Conservation (phyloP, 2,113 vertebrate species). For the Trochalopteron elliotii region DNA sequence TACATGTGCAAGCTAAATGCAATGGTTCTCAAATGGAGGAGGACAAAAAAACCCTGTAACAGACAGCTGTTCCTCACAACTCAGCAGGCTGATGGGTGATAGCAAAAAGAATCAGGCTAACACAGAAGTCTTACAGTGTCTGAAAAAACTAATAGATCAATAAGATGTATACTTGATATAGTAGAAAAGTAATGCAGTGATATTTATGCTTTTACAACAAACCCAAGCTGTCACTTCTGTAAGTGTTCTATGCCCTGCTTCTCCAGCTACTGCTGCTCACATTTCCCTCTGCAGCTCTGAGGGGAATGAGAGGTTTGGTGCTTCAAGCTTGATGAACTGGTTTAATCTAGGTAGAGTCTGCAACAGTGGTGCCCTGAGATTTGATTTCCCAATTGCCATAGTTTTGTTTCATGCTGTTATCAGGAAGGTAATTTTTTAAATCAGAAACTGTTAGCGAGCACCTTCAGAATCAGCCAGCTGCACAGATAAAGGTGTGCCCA, state of each 20-base stretch:
- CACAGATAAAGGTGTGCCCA: neutral
- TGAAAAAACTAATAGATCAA: neutral
- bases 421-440: neutral
- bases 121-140: neutral
- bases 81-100: neutral
- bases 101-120: neutral
- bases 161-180: neutral
- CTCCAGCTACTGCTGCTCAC: neutral
- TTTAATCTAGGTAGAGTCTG: neutral
- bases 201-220: neutral
- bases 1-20: neutral
- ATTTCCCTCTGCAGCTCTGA: neutral
- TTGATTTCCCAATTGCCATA: neutral
- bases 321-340: neutral
- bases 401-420: neutral
- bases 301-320: neutral
- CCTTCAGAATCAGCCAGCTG: neutral
- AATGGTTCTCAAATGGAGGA: neutral
- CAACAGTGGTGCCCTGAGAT: neutral
- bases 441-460: neutral
- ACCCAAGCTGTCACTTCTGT: neutral
- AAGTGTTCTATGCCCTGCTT: accelerated
- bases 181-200: neutral
- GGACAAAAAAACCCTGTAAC: accelerated
- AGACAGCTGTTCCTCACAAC: neutral